Evolutionary conservation across 2,113 vertebrate genomes (phyloP).

Genomic region (Rattus norvegicus): GRCr8 NC_086024.1:48505001-48505500

Average conservation of each 20-base stretch:
- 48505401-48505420: background rate
- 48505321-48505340: background rate
- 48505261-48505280: background rate
- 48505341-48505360: background rate
- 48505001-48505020: rapidly evolving
- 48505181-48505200: background rate
- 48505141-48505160: background rate
- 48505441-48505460: background rate
- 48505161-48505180: background rate
- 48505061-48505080: background rate
- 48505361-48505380: background rate
- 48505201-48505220: background rate
- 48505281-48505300: background rate
- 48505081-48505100: background rate
- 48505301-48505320: background rate
- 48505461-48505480: background rate
- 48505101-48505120: background rate
- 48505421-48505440: background rate
- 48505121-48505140: background rate
- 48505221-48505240: background rate
- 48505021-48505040: background rate
- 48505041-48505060: background rate
- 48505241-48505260: background rate
- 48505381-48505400: background rate
- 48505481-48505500: background rate